A percentile compares a stretch with the other conserved stretches of the same genome.
Conservation (phyloP, 2,888 invertebrate genomes). For the Temnothorax rugatulus region DNA sequence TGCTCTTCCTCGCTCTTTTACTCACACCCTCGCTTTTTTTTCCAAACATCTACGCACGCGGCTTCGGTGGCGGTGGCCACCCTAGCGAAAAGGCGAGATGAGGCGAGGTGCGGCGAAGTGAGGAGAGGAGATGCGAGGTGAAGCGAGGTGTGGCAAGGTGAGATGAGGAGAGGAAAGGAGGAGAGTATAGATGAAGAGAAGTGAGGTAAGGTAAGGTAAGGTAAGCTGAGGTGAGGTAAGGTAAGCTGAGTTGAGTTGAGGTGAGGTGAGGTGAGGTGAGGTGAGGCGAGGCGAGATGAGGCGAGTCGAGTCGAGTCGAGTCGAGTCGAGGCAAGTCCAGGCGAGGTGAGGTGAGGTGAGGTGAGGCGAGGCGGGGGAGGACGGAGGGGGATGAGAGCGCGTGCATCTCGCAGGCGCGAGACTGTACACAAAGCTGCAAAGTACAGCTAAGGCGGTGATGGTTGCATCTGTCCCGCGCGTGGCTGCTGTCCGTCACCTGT, state of each 20-base stretch:
- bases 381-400: neutral
- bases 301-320: neutral
- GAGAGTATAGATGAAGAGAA: neutral
- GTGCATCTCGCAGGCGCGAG: constrained; percentile 51
- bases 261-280: neutral
- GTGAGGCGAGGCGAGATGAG: neutral
- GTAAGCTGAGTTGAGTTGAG: neutral
- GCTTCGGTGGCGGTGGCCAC: constrained; percentile 2
- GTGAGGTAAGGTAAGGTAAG: neutral
- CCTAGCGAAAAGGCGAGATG: constrained; percentile 13
- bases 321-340: neutral
- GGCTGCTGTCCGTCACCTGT: constrained; percentile 84
- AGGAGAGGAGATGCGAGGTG: neutral
- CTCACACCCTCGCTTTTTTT: constrained; percentile 29
- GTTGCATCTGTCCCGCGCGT: constrained; percentile 79
- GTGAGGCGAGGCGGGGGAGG: neutral
- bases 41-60: constrained; percentile 1
- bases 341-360: neutral
- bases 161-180: neutral
- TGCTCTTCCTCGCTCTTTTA: constrained; percentile 22
- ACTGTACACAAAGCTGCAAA: constrained; percentile 70
- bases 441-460: constrained; percentile 61
- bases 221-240: neutral
- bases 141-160: neutral
- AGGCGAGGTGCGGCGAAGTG: neutral